Conservation (phyloP, 1,140 invertebrate genomes). For the Lepidurus packardi region DNA sequence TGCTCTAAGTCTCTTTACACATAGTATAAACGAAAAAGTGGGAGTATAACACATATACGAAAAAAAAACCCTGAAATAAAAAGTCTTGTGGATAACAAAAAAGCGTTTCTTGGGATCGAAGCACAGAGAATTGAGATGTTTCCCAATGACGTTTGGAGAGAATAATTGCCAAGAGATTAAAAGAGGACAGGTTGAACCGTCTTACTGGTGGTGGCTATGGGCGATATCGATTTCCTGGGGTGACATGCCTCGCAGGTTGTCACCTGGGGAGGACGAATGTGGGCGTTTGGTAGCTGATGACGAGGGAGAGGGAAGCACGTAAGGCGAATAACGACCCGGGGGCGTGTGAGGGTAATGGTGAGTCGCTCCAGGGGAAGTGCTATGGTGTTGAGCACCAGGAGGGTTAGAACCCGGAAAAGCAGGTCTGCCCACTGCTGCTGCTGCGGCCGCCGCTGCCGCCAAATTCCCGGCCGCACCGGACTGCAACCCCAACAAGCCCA, state of each 20-base stretch:
- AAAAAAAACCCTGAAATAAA: neutral
- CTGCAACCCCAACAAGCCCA: neutral
- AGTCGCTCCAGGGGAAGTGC: conserved; percentile 16
- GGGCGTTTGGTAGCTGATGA: conserved; percentile 8
- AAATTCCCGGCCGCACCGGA: conserved; percentile 5
- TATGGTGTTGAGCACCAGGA: conserved; percentile 14
- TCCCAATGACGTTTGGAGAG: neutral
- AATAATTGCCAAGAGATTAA: neutral
- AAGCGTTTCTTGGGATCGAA: neutral
- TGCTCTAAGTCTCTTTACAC: neutral
- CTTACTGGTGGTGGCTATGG: conserved; percentile 7
- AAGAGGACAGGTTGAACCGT: neutral
- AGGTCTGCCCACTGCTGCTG: neutral
- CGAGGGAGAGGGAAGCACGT: conserved; percentile 13
- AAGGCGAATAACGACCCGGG: conserved; percentile 7
- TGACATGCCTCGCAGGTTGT: conserved; percentile 13
- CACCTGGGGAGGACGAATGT: conserved; percentile 13
- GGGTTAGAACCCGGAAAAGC: conserved; percentile 5
- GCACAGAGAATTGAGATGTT: neutral
- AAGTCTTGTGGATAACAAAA: neutral
- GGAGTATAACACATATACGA: neutral
- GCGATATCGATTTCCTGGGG: conserved; percentile 9
- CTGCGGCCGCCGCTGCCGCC: neutral
- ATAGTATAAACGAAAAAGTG: neutral
- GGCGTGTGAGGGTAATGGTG: conserved; percentile 2